These are phyloP conservation scores for Drosophila paranaensis DNA, from an alignment of 2,888 invertebrate genomes.

Conservation along the genomic window DNA sequence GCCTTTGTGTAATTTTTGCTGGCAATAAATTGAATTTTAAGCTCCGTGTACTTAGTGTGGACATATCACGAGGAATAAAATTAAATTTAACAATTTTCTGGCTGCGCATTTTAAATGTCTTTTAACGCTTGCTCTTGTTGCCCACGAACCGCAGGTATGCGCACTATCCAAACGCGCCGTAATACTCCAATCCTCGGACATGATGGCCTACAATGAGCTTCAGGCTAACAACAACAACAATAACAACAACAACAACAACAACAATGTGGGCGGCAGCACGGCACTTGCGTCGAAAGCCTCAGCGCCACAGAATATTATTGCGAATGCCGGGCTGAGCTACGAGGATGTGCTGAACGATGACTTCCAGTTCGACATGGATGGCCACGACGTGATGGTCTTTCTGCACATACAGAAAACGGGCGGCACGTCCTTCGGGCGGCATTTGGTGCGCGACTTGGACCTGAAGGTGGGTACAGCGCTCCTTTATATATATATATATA, in stretches of 20 bases:
- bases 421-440: slow-evolving; percentile 98
- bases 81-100: slow-evolving; percentile 42
- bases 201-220: slow-evolving; percentile 85
- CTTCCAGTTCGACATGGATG: slow-evolving; percentile 95
- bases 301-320: slow-evolving; percentile 82
- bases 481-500: background rate
- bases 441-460: slow-evolving; percentile 97
- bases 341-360: slow-evolving; percentile 94
- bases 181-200: slow-evolving; percentile 85
- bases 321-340: slow-evolving; percentile 89
- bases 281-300: slow-evolving; percentile 75
- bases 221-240: slow-evolving; percentile 61
- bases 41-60: slow-evolving; percentile 13
- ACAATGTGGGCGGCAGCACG: slow-evolving; percentile 61
- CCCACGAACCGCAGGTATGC: slow-evolving; percentile 87
- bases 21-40: slow-evolving; percentile 72
- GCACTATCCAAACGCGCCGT: slow-evolving; percentile 89
- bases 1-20: slow-evolving; percentile 43
- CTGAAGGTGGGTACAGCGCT: slow-evolving; percentile 85
- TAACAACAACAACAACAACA: slow-evolving; percentile 43
- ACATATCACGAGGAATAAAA: slow-evolving; percentile 40
- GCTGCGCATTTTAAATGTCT: slow-evolving; percentile 34
- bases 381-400: slow-evolving; percentile 98
- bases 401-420: slow-evolving; percentile 99
- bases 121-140: slow-evolving; percentile 33